Evolutionary conservation across 2,797 vertebrate species (phyloP).

Genomic region (Sciurus carolinensis): DNA sequence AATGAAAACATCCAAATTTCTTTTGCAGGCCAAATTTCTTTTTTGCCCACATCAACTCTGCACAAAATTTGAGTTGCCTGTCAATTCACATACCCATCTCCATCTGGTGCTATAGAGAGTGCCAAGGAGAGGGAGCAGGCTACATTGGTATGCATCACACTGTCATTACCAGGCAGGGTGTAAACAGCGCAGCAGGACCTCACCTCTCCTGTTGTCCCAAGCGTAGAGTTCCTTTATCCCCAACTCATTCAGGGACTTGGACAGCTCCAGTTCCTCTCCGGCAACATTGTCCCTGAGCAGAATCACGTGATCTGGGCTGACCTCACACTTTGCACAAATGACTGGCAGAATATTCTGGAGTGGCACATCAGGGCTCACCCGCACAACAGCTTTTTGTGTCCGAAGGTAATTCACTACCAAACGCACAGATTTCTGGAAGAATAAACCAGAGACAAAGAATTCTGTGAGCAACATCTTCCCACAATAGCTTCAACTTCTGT

Average conservation of each 20-base stretch:
- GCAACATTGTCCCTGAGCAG: constrained; percentile 93
- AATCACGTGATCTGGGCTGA: constrained; percentile 93
- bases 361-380: constrained; percentile 95
- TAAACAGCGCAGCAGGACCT: neutral
- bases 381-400: constrained; percentile 96
- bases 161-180: fast-evolving
- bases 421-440: constrained; percentile 94
- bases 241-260: constrained; percentile 94
- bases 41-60: too few relatives aligned
- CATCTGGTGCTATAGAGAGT: fast-evolving
- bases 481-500: neutral
- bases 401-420: constrained; percentile 97
- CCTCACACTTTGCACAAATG: constrained; percentile 98
- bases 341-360: constrained; percentile 92
- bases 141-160: neutral
- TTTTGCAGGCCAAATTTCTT: neutral
- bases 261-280: constrained; percentile 94
- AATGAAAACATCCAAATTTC: neutral
- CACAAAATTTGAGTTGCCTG: neutral
- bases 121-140: fast-evolving
- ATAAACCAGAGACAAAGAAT: constrained; percentile 49
- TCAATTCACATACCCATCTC: fast-evolving
- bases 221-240: constrained; percentile 96
- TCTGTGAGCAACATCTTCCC: neutral
- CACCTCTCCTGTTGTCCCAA: constrained; percentile 95